Evolutionary conservation across 2,888 invertebrate species (phyloP), one percentile per base, ranked within the genome.

Genomic region (Sabatieria punctata): DNA sequence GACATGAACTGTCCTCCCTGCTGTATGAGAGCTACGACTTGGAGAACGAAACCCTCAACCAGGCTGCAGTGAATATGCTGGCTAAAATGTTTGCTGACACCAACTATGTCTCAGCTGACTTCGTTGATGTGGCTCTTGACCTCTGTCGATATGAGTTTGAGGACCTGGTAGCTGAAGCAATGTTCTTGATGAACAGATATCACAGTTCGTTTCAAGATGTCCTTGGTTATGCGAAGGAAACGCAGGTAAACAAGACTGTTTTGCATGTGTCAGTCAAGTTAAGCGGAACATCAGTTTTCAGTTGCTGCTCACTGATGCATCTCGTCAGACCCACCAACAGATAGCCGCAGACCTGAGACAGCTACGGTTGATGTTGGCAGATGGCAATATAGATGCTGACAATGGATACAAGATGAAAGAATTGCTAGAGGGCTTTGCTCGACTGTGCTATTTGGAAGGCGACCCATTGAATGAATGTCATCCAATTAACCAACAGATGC

Each of bases 401-500:
- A 65, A 45, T 21, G 19, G 53, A 58, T 26, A 52, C 59, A 40
- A 51, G 57, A 15, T n/a, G 53, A 62, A 46, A 59, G 47, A 47
- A 22, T 60, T 63, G 3, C 50, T 64, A 2, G 56, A 58, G 19
- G 46, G 52, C 21, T 48, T 63, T 15, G 57, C 54, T 52, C 63
- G 63, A 40, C 61, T 65, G 45, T 67, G 67, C 47, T 63, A 64
- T 43, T 52, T 65, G 8, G 64, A 64, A 3, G 61, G 63, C 59
- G 65, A 66, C 3, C 15, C 30, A 11, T 58, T 21, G 30, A 25
- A 57, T 21, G 61, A 66, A 48, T 58, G 65, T 1, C 67, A 68
- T 49, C 65, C 65, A 3, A 66, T 68, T 64, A 67, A 68, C 51
- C 68, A 68, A 48, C 65, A 63, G 50, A 65, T 68, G 46, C 60